These are phyloP conservation scores for Camelus dromedarius DNA, from an alignment of 2,113 vertebrate genomes.

Conservation along the genomic window DNA sequence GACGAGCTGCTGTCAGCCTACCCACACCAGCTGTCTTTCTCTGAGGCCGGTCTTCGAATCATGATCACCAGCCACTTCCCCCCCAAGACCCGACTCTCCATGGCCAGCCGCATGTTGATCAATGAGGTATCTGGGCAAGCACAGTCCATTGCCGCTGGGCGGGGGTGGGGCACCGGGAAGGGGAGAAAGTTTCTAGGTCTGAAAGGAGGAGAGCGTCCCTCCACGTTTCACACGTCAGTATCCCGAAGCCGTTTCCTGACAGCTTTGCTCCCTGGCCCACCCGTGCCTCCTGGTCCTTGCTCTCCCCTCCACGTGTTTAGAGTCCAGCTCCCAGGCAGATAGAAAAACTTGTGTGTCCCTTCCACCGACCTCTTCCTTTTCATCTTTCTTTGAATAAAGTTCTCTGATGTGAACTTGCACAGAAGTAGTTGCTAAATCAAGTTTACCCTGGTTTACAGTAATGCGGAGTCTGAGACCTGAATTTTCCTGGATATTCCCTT, in stretches of 20 bases:
- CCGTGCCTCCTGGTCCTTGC: background rate
- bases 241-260: background rate
- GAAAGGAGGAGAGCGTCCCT: background rate
- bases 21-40: conserved; percentile 98
- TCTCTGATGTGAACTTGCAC: background rate
- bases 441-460: background rate
- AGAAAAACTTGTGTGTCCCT: background rate
- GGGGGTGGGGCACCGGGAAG: background rate
- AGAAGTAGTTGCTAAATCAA: background rate
- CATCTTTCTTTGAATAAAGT: background rate
- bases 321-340: background rate
- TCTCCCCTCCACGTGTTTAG: background rate
- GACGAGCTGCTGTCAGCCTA: conserved; percentile 97
- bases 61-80: conserved; percentile 99
- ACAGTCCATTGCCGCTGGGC: no score
- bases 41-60: conserved; percentile 97
- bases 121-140: conserved; percentile 91
- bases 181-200: background rate
- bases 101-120: conserved; percentile 99
- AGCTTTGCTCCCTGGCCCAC: background rate
- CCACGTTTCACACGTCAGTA: background rate
- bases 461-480: background rate
- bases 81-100: conserved; percentile 97
- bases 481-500: background rate
- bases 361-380: background rate